Percentiles rank a stretch among this genome's conserved stretches.
phyloP scores from a whole-genome alignment of 1,140 invertebrate species.

The Ceratina calcarata region DNA sequence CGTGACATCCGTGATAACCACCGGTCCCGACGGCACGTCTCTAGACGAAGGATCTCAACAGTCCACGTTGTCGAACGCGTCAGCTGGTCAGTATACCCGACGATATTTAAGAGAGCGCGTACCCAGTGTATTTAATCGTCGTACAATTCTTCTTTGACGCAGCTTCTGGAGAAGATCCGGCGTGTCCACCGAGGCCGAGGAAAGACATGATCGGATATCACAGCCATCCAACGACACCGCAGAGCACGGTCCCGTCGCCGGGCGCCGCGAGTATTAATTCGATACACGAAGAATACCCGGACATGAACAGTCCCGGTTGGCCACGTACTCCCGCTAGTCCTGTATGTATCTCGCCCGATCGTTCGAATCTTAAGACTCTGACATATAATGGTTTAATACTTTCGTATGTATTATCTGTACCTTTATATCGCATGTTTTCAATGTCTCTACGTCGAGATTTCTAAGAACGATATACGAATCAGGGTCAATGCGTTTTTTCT shows the following conservation, averaged over 20 bases:
- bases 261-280: constrained; percentile 90
- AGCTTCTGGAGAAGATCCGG: constrained; percentile 92
- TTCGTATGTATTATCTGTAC: constrained; percentile 38
- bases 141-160: constrained; percentile 14
- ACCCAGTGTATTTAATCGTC: not conserved
- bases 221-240: constrained; percentile 87
- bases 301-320: constrained; percentile 93
- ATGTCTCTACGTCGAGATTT: constrained; percentile 18
- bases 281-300: constrained; percentile 93
- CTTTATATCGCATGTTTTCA: constrained; percentile 33
- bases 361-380: constrained; percentile 8
- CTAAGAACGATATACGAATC: constrained; percentile 20
- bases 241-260: constrained; percentile 88
- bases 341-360: constrained; percentile 82
- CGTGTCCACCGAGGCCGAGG: constrained; percentile 88
- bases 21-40: constrained; percentile 91
- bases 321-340: constrained; percentile 94
- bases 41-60: constrained; percentile 95
- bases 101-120: not conserved
- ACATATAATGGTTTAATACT: constrained; percentile 32
- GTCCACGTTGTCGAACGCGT: constrained; percentile 94
- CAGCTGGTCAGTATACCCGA: constrained; percentile 84
- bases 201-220: constrained; percentile 84
- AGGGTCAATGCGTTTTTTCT: constrained; percentile 31
- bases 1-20: constrained; percentile 92